A percentile compares a stretch with the other conserved stretches of the same genome.
Conservation (phyloP, 2,113 vertebrate genomes). For the Raja brachyura region DNA sequence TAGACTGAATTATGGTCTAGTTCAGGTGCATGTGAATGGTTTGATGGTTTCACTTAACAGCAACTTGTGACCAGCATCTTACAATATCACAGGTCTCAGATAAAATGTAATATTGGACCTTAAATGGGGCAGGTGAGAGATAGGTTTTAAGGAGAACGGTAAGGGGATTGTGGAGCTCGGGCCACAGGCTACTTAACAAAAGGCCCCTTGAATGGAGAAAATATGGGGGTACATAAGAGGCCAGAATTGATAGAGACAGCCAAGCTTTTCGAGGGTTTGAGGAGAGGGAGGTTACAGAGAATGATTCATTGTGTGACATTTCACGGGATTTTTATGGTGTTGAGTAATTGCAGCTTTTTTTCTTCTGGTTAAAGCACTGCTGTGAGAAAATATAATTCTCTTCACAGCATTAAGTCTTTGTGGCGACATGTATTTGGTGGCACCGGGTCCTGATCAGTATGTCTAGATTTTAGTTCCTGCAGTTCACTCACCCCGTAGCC, state of each 20-base stretch:
- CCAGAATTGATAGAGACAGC: too few relatives aligned
- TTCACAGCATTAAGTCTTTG: neutral
- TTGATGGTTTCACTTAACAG: neutral
- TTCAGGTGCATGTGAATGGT: neutral
- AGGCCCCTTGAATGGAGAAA: too few relatives aligned
- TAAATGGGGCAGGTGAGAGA: too few relatives aligned
- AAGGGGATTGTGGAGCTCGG: neutral
- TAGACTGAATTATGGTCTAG: neutral
- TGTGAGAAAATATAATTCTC: neutral
- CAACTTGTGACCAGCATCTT: neutral
- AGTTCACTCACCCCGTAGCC: neutral
- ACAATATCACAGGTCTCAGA: neutral
- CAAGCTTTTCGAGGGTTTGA: too few relatives aligned
- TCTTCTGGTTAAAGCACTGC: neutral
- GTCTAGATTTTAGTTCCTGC: neutral
- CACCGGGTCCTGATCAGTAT: neutral
- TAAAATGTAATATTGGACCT: neutral
- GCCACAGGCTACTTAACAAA: neutral
- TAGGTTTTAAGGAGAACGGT: neutral
- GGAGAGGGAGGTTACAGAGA: neutral
- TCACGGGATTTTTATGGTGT: neutral
- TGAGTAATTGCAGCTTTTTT: neutral
- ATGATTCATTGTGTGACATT: neutral
- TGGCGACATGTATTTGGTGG: neutral
- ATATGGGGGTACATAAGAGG: too few relatives aligned